A percentile compares a stretch with the other conserved stretches of the same genome.
Evolutionary conservation across 2,888 invertebrate genomes (phyloP).

Genomic region (Salpingus planirostris): DNA sequence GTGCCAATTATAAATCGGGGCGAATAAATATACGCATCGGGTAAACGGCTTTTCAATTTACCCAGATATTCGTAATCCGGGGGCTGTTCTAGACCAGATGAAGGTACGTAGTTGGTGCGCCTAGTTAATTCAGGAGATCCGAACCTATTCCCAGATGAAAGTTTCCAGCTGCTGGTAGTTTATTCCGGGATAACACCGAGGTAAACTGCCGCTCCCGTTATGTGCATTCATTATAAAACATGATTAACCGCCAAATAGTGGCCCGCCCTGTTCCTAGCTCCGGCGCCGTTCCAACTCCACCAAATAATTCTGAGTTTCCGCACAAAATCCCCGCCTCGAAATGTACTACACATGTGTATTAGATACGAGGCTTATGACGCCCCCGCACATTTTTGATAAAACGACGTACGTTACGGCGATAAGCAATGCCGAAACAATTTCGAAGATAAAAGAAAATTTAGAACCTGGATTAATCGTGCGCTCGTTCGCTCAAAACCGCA

Average conservation of each 20-base stretch:
- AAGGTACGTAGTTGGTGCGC: slow-evolving; percentile 9
- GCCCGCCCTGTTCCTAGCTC: slow-evolving; percentile 5
- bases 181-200: slow-evolving; percentile 23
- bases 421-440: no score
- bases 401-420: no score
- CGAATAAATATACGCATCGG: slow-evolving; percentile 18
- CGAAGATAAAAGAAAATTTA: no score
- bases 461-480: no score
- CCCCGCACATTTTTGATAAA: no score
- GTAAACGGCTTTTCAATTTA: slow-evolving; percentile 19
- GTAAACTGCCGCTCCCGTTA: slow-evolving; percentile 24
- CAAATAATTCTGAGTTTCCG: slow-evolving; percentile 9
- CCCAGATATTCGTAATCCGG: slow-evolving; percentile 16
- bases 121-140: slow-evolving; percentile 21
- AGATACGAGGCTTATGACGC: no score
- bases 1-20: slow-evolving; percentile 10
- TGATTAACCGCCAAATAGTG: slow-evolving; percentile 22
- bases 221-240: slow-evolving; percentile 25
- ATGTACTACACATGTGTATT: no score
- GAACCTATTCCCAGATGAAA: slow-evolving; percentile 22
- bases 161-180: slow-evolving; percentile 21
- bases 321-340: slow-evolving; percentile 2
- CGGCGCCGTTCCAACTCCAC: slow-evolving; percentile 9
- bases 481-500: no score
- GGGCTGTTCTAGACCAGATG: slow-evolving; percentile 14